A percentile compares a stretch with the other conserved stretches of the same genome.
Evolutionary conservation across 1,140 invertebrate genomes (phyloP).

Genomic region (Luehdorfia chinensis): DNA sequence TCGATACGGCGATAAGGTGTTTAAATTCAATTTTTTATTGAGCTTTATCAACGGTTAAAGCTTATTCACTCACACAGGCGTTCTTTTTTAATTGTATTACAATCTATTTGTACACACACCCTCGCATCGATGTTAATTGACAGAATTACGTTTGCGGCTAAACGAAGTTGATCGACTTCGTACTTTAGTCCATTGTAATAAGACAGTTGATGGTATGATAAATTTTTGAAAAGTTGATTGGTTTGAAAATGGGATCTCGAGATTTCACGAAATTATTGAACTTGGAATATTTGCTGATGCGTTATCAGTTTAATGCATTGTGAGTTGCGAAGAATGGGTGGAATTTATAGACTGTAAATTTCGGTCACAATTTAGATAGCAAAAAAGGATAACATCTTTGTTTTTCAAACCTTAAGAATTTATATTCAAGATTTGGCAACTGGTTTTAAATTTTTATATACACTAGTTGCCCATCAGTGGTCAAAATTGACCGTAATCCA

Average conservation of each 20-base stretch:
- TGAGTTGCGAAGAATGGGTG: constrained; percentile 8
- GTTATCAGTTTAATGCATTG: constrained; percentile 8
- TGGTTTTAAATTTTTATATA: no score
- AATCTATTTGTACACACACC: constrained; percentile 27
- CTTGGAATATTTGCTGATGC: constrained; percentile 10
- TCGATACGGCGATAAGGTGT: constrained; percentile 47
- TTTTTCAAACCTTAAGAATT: no score
- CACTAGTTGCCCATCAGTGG: no score
- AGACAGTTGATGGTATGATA: neutral
- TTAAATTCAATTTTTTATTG: constrained; percentile 66
- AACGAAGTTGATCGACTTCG: neutral
- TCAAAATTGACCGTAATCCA: no score
- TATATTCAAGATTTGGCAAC: no score
- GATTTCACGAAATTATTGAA: constrained; percentile 15
- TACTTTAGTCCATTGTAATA: neutral
- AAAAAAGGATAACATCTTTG: neutral
- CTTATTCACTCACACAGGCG: constrained; percentile 37
- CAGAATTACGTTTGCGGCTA: constrained; percentile 2
- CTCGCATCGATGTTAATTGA: constrained; percentile 22
- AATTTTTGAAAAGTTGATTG: neutral
- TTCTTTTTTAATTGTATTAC: constrained; percentile 9
- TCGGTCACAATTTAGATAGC: constrained; percentile 12
- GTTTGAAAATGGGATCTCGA: neutral
- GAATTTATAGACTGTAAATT: constrained; percentile 12
- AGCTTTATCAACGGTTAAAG: constrained; percentile 44